Base-by-base conservation (phyloP, 2,888 invertebrate species). In the Scaptomyza flava region DNA sequence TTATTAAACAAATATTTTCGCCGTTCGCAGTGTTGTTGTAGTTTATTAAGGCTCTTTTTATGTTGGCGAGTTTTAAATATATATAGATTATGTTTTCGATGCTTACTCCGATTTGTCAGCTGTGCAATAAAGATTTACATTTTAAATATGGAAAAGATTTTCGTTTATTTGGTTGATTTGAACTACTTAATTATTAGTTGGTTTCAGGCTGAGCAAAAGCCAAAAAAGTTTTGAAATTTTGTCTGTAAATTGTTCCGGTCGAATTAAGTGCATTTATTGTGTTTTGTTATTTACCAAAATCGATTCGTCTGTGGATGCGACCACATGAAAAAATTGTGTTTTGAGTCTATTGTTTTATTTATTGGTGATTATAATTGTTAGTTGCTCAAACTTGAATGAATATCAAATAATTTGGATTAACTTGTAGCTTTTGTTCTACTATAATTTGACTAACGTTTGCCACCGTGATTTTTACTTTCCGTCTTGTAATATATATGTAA, bases 21-120 rank as follows among this genome's bases (percentile, higher is more conserved):
- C 89, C 82, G 65, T 77, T 84, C 87, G 84, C 89, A 84, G 89
- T 89, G 87, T 88, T 87, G 81, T 81, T 84, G 66, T 87, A 68
- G 70, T 80, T 82, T 84, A 89, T 89, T 84, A 84, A 78, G 78
- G 84, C 84, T 86, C 68, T 71, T 77, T 65, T 74, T 51, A 61
- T 79, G 46, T 82, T 57, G 86, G 83, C 89, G 81, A 56, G 57
- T 48, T 72, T 60, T 79, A 87, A 87, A 87, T 87, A 87, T 80
- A 85, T 79, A 72, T 48, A 64, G 68, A 57, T 73, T 77, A 52
- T 27, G 52, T 85, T 56, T 78, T 75, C 60, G 80, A 77, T 76
- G 68, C 57, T 58, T 60, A 59, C 65, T 33, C 64, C 42, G 41
- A 42, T 48, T 36, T 58, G 6, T 30, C 23, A 51, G 36, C 65